Percentiles rank a stretch among this genome's conserved stretches.
phyloP scores from a whole-genome alignment of 2,888 invertebrate genomes.

The Acleris laterana region DNA sequence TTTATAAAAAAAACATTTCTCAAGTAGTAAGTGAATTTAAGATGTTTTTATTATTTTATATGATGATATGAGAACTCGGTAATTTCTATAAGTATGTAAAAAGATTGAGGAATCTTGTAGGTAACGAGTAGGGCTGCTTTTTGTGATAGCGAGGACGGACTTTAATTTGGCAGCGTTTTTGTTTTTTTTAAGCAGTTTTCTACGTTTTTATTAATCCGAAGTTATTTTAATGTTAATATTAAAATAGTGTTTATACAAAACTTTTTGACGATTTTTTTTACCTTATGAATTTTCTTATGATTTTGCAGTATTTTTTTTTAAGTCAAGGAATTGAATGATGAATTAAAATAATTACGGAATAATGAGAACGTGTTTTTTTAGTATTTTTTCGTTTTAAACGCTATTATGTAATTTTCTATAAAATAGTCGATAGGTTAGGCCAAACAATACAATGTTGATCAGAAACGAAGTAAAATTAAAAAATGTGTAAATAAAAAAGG shows the following conservation, averaged over 20 bases:
- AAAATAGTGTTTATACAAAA: constrained; percentile 1
- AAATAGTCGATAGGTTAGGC: constrained; percentile 60
- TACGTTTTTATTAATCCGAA: constrained; percentile 11
- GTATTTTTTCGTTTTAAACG: constrained; percentile 17
- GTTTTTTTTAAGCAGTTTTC: constrained; percentile 11
- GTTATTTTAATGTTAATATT: neutral
- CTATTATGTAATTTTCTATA: constrained; percentile 29
- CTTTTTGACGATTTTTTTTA: neutral
- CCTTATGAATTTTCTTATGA: neutral
- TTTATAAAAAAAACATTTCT: no score
- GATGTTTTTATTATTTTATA: neutral
- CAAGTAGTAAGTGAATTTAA: neutral
- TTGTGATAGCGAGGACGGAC: constrained; percentile 26
- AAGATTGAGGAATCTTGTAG: constrained; percentile 17
- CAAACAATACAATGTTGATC: constrained; percentile 76
- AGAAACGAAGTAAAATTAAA: constrained; percentile 75
- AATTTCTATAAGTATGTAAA: neutral
- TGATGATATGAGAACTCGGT: constrained; percentile 5
- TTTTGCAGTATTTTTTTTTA: neutral
- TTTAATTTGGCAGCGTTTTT: constrained; percentile 22
- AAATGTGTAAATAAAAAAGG: constrained; percentile 66
- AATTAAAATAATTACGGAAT: constrained; percentile 4
- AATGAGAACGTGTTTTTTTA: constrained; percentile 8
- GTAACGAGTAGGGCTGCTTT: constrained; percentile 28
- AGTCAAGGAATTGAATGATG: constrained; percentile 2